Evolutionary conservation across 2,888 invertebrate genomes (phyloP).

Genomic region (Eretmocerus hayati): DNA sequence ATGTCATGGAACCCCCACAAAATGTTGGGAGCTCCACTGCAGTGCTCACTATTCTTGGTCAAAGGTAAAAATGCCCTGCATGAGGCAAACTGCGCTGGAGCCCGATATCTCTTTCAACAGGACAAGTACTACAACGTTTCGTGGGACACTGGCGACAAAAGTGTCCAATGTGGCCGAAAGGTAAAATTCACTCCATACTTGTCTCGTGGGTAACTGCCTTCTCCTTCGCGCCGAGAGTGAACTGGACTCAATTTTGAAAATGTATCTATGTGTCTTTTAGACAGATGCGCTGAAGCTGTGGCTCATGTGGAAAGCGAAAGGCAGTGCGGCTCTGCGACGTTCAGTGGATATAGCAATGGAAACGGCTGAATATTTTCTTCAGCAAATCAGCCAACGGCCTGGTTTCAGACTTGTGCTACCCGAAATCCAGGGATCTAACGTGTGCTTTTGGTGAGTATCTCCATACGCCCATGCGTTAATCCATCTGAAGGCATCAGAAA

Average conservation of each 20-base stretch:
- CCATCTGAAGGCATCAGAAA: too few species aligned
- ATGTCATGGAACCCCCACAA: conserved; percentile 84
- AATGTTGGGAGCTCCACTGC: conserved; percentile 72
- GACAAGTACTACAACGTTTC: conserved; percentile 76
- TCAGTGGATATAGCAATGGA: conserved; percentile 62
- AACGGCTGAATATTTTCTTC: conserved; percentile 53
- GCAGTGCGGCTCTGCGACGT: conserved; percentile 54
- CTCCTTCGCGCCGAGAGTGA: too few species aligned
- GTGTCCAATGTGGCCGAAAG: conserved; percentile 87
- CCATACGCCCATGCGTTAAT: too few species aligned
- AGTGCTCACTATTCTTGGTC: conserved; percentile 66
- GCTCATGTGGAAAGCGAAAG: conserved; percentile 84
- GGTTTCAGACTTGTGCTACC: conserved; percentile 61
- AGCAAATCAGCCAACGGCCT: conserved; percentile 48
- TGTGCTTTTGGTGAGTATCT: conserved; percentile 79
- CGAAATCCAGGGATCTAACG: conserved; percentile 67
- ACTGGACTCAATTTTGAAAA: too few species aligned
- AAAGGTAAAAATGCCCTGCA: conserved; percentile 56
- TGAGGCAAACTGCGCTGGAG: conserved; percentile 63
- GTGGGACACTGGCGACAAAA: conserved; percentile 80
- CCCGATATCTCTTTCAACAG: conserved; percentile 73
- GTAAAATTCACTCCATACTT: too few species aligned
- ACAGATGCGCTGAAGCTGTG: conserved; percentile 88
- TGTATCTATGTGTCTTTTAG: too few species aligned
- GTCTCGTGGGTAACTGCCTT: too few species aligned